Percentiles rank a stretch among this genome's conserved stretches.
These are phyloP conservation scores for Meta bourneti DNA, from an alignment of 2,888 invertebrate genomes.

Conservation along the genomic window DNA sequence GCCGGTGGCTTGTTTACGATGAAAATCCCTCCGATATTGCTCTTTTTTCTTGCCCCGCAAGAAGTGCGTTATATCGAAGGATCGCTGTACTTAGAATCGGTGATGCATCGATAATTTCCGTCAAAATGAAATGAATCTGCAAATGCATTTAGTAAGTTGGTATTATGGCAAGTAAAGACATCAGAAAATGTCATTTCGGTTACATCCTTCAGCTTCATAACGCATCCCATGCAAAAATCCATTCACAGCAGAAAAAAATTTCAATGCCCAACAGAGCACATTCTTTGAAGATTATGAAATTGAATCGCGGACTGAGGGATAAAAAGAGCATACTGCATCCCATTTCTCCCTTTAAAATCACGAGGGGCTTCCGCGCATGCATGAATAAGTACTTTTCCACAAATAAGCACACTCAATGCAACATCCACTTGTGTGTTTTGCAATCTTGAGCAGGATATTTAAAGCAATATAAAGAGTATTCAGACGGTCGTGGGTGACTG, in stretches of 20 bases:
- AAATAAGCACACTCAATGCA: neutral
- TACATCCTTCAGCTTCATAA: no score
- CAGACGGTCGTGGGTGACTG: neutral
- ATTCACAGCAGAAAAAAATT: neutral
- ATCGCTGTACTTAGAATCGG: no score
- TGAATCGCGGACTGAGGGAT: neutral
- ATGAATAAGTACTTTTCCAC: neutral
- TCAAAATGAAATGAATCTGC: no score
- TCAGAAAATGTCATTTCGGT: no score
- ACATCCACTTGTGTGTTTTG: conserved; percentile 1
- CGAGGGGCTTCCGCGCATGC: neutral
- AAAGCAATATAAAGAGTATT: neutral
- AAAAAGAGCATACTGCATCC: neutral
- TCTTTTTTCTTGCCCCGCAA: no score
- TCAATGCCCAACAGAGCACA: neutral
- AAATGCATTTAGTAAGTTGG: no score
- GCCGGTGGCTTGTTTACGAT: no score
- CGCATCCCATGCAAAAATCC: neutral
- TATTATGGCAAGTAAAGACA: no score
- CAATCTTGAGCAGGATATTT: neutral
- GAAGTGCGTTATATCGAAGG: no score
- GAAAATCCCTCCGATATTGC: no score
- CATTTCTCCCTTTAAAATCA: neutral
- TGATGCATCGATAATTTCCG: no score
- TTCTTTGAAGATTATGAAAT: neutral